Conservation (phyloP, 1,140 invertebrate species). For the Zophobas morio region DNA sequence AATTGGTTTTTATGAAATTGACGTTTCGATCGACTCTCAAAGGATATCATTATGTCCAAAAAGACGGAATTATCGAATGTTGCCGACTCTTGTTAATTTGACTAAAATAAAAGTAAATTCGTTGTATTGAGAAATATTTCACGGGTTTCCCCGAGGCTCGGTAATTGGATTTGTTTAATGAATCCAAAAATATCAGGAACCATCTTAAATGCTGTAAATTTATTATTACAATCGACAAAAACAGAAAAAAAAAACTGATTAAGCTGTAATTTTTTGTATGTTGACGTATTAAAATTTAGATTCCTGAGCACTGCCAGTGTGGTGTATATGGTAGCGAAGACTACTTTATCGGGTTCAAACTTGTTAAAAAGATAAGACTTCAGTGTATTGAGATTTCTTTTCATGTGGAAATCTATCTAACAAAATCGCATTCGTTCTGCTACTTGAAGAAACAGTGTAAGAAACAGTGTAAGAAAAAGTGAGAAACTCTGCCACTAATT, state of each 20-base stretch:
- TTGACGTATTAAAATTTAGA: too few relatives aligned
- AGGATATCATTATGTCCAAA: slow-evolving; percentile 26
- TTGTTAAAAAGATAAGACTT: too few relatives aligned
- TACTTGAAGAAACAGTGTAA: background rate
- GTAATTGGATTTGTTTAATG: slow-evolving; percentile 6
- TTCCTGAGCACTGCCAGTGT: too few relatives aligned
- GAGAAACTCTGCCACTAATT: background rate
- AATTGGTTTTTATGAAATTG: slow-evolving; percentile 25
- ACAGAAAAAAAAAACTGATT: background rate
- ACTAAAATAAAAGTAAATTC: slow-evolving; percentile 29
- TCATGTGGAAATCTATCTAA: too few relatives aligned
- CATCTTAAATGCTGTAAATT: too few relatives aligned
- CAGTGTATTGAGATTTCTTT: too few relatives aligned
- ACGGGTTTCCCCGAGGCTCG: slow-evolving; percentile 1
- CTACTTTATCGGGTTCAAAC: too few relatives aligned
- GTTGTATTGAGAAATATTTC: slow-evolving; percentile 25
- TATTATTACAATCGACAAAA: background rate
- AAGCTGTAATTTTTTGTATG: too few relatives aligned
- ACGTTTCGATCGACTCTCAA: slow-evolving; percentile 29
- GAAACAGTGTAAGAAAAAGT: background rate
- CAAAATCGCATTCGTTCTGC: too few relatives aligned
- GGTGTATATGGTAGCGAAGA: too few relatives aligned
- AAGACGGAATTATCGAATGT: slow-evolving; percentile 19
- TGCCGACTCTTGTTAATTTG: slow-evolving; percentile 29
- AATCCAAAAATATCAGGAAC: background rate